Evolutionary conservation across 2,113 vertebrate genomes (phyloP).

Genomic region (pig (Sus scrofa)): T2T-Sscrofa CM000817.6:7765501-7766000

Average conservation of each 20-base stretch:
- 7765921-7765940: too few species aligned
- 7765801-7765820: background rate
- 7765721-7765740: background rate
- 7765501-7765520: too few species aligned
- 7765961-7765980: background rate
- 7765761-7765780: background rate
- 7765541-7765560: background rate
- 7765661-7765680: background rate
- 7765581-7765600: too few species aligned
- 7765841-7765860: background rate
- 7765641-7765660: background rate
- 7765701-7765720: background rate
- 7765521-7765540: background rate
- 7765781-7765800: background rate
- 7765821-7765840: background rate
- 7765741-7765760: background rate
- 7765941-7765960: too few species aligned
- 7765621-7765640: background rate
- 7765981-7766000: background rate
- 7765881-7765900: background rate
- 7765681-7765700: background rate
- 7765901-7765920: too few species aligned
- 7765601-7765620: rapidly evolving
- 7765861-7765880: background rate
- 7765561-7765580: background rate